Percentiles rank a stretch among this genome's conserved stretches.
These are phyloP conservation scores for Datnioides undecimradiatus DNA, from an alignment of 2,113 vertebrate genomes.

Conservation along the genomic window DNA sequence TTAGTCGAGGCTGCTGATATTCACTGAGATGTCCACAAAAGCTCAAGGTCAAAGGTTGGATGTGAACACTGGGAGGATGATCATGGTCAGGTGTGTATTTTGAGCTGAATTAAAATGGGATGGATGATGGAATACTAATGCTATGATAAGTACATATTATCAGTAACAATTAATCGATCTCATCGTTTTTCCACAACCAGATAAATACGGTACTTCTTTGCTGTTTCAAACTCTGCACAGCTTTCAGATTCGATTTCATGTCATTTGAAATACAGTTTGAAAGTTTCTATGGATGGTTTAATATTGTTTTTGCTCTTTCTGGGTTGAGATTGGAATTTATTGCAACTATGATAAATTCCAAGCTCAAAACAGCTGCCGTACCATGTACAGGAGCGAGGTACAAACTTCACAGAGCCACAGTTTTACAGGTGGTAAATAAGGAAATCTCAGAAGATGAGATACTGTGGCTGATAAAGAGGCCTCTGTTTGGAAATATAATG, in stretches of 20 bases:
- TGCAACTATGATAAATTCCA: background rate
- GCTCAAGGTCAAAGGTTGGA: conserved; percentile 19
- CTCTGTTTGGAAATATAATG: background rate
- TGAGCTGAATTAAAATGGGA: background rate
- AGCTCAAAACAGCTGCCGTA: background rate
- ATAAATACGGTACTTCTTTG: background rate
- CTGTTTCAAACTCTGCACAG: too few species aligned
- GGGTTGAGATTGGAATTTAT: background rate
- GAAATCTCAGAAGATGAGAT: background rate
- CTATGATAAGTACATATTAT: background rate
- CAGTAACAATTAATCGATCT: background rate
- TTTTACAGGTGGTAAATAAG: background rate
- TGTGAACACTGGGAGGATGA: background rate
- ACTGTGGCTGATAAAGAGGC: background rate
- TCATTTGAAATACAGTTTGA: background rate
- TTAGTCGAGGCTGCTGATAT: conserved; percentile 8
- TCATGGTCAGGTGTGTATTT: conserved; percentile 5
- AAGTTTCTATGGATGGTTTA: background rate
- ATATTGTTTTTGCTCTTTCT: background rate
- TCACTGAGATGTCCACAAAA: conserved; percentile 17
- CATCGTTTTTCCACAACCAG: background rate
- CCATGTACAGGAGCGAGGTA: background rate
- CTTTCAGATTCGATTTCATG: too few species aligned
- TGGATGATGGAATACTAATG: background rate
- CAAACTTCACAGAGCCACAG: background rate